A percentile compares a stretch with the other conserved stretches of the same genome.
These are phyloP conservation scores for Brienomyrus brachyistius DNA, from an alignment of 2,113 vertebrate species.

Conservation along the genomic window DNA sequence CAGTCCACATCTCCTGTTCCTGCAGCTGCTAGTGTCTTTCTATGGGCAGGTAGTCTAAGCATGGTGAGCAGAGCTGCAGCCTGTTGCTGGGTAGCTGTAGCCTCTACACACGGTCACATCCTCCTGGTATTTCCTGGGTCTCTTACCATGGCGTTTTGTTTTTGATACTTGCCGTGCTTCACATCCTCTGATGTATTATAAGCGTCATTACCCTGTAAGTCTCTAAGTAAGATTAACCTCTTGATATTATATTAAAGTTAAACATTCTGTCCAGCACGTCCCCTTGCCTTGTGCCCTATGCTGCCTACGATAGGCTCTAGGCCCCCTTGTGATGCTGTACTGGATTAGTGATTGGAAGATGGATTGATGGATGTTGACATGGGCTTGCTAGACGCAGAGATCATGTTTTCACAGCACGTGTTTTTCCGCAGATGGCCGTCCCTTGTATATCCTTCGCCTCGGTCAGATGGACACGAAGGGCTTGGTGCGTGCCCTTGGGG, in stretches of 20 bases:
- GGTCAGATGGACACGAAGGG: constrained; percentile 98
- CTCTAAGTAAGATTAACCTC: not conserved
- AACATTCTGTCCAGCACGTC: not conserved
- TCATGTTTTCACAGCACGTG: not conserved
- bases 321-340: not conserved
- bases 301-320: not conserved
- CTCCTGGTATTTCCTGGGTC: not conserved
- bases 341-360: not conserved
- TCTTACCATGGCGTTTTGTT: not conserved
- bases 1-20: not conserved
- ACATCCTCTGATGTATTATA: not conserved
- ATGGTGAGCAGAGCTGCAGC: not conserved
- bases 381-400: not conserved
- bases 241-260: not conserved
- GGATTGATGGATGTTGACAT: not conserved
- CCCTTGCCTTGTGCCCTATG: not conserved
- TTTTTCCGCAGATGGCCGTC: constrained; percentile 73
- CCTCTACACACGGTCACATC: not conserved
- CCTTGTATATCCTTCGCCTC: constrained; percentile 81
- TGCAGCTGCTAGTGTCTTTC: not conserved
- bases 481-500: constrained; percentile 81
- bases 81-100: not conserved
- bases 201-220: not conserved
- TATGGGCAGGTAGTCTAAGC: not conserved
- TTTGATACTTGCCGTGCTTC: not conserved